These are phyloP conservation scores for Xestia rhomboidea DNA, from an alignment of 2,888 invertebrate species.

Conservation along the genomic window DNA sequence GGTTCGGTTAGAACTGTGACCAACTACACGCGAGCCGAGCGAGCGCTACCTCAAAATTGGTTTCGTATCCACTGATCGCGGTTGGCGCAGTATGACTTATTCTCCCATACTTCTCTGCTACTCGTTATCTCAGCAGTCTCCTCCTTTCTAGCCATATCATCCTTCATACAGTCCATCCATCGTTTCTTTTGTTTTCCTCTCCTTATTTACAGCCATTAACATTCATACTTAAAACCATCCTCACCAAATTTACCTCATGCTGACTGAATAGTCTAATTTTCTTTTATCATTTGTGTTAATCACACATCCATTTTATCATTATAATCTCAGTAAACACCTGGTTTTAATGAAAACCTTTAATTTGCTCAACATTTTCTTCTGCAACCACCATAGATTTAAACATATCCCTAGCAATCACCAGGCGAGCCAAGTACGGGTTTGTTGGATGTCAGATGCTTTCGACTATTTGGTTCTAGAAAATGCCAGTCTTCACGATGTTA, in stretches of 20 bases:
- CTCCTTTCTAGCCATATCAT: neutral
- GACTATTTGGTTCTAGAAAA: neutral
- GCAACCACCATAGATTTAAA: neutral
- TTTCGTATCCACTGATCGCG: too few species aligned
- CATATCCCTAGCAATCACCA: too few species aligned
- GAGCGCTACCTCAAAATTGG: too few species aligned
- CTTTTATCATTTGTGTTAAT: neutral
- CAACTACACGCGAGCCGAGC: too few species aligned
- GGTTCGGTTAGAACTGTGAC: too few species aligned
- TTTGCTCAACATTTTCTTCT: neutral
- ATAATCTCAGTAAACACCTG: neutral
- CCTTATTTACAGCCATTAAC: neutral
- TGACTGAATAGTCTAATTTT: neutral
- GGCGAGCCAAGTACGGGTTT: neutral
- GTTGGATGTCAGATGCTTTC: neutral
- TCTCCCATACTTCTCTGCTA: neutral
- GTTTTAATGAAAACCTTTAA: neutral
- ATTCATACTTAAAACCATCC: neutral
- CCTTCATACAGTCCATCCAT: neutral
- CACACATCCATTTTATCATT: neutral
- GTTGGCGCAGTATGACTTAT: neutral
- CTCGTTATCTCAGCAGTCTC: neutral
- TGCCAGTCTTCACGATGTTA: neutral
- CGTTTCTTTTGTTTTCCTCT: neutral
- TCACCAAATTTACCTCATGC: neutral